Evolutionary conservation across 2,888 invertebrate species (phyloP).

Genomic region (Caenorhabditis sp.): DNA sequence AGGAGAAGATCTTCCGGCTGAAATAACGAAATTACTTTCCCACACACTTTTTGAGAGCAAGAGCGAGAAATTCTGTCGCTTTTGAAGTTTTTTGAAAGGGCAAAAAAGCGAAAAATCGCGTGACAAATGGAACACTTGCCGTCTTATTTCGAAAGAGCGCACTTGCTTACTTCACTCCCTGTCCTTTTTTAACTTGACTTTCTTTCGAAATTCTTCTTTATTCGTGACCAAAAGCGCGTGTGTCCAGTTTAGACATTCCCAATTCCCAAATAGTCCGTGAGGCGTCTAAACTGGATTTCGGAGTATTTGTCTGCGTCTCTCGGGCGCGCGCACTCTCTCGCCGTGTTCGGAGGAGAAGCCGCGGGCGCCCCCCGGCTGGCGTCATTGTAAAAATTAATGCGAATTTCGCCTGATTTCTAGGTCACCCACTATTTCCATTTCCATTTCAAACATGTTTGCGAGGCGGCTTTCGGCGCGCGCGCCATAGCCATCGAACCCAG

Average conservation of each 20-base stretch:
- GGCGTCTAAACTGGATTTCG: constrained; percentile 34
- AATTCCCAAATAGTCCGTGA: constrained; percentile 13
- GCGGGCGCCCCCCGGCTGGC: no score
- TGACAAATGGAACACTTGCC: no score
- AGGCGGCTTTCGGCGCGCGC: no score
- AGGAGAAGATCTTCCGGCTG: constrained; percentile 55
- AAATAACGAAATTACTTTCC: no score
- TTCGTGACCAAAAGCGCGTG: no score
- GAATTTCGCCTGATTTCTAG: constrained; percentile 40
- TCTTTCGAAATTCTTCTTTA: constrained; percentile 7
- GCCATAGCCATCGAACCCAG: no score
- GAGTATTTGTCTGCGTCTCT: constrained; percentile 3
- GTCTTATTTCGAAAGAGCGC: no score
- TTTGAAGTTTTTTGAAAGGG: no score
- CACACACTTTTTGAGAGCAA: no score
- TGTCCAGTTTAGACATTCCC: constrained; percentile 35
- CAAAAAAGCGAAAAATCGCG: no score
- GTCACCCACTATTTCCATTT: constrained; percentile 22
- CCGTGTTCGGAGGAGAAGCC: constrained; percentile 6
- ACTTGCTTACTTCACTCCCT: background rate
- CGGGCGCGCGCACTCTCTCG: background rate
- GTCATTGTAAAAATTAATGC: constrained; percentile 54
- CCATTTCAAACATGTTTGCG: constrained; percentile 41
- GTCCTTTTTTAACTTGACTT: background rate
- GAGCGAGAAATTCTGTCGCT: no score